Evolutionary conservation across 2,113 vertebrate genomes (phyloP).

Genomic region (Pluvialis apricaria): DNA sequence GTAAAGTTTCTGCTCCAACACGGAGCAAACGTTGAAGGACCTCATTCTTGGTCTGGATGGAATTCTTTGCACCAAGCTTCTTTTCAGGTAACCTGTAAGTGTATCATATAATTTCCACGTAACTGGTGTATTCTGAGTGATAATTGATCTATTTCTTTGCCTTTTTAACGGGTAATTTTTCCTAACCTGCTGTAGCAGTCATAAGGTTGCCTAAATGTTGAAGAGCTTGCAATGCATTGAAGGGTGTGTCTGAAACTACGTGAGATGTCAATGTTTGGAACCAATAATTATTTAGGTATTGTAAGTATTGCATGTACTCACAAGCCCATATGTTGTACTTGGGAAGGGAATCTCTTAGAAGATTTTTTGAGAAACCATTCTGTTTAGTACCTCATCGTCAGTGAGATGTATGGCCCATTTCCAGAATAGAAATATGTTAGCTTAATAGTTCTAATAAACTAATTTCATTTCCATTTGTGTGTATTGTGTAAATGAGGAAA

Average conservation of each 20-base stretch:
- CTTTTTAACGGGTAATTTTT: neutral
- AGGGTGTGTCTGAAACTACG: neutral
- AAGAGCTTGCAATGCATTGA: constrained; percentile 1
- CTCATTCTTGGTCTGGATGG: constrained; percentile 88
- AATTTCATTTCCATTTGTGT: neutral
- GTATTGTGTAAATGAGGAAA: neutral
- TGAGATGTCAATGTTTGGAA: neutral
- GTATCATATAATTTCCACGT: constrained; percentile 15
- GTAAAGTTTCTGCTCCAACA: constrained; percentile 77
- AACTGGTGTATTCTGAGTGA: constrained; percentile 35
- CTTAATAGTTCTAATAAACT: neutral
- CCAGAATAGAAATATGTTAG: neutral
- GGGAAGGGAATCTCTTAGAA: neutral
- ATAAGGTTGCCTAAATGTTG: constrained; percentile 51
- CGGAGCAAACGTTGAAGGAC: constrained; percentile 81
- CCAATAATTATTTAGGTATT: neutral
- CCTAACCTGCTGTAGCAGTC: neutral
- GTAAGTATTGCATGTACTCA: neutral
- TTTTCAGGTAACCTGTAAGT: constrained; percentile 76
- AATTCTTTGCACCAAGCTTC: constrained; percentile 91
- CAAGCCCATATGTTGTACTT: neutral
- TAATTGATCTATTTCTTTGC: neutral
- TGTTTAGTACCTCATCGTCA: neutral
- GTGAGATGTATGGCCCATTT: neutral
- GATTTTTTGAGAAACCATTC: neutral